Evolutionary conservation across 2,888 invertebrate genomes (phyloP).

Genomic region (Drosophila flavopinicola): DNA sequence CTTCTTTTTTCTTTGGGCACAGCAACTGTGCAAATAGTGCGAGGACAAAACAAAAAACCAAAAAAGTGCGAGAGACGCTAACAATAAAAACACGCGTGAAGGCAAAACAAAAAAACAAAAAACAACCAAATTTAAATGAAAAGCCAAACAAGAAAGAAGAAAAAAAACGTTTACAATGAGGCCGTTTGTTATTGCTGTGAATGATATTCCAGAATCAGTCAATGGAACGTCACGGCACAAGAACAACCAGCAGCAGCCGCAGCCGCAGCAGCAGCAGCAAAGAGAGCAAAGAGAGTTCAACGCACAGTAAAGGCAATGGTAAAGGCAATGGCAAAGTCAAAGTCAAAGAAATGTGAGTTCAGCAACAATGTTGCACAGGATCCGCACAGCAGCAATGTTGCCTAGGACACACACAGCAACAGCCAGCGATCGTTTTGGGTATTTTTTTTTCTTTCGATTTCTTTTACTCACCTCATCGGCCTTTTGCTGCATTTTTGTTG

Average conservation of each 20-base stretch:
- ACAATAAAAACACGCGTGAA: slow-evolving; percentile 29
- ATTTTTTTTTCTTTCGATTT: neutral
- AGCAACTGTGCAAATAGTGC: slow-evolving; percentile 66
- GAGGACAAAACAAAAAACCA: slow-evolving; percentile 42
- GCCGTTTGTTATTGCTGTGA: slow-evolving; percentile 44
- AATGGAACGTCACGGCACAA: slow-evolving; percentile 76
- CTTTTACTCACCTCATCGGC: slow-evolving; percentile 65
- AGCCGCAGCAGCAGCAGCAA: slow-evolving; percentile 16
- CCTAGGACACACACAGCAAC: slow-evolving; percentile 16
- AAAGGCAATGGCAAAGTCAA: too few species aligned
- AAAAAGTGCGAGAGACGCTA: slow-evolving; percentile 13
- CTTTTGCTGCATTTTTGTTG: slow-evolving; percentile 68
- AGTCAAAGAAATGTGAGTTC: slow-evolving; percentile 28
- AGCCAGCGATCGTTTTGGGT: slow-evolving; percentile 4
- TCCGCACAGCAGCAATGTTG: slow-evolving; percentile 31
- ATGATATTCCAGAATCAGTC: slow-evolving; percentile 66
- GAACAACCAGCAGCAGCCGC: slow-evolving; percentile 37
- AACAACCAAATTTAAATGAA: slow-evolving; percentile 64
- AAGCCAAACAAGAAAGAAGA: slow-evolving; percentile 47
- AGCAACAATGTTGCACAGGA: slow-evolving; percentile 46
- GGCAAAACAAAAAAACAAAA: slow-evolving; percentile 28
- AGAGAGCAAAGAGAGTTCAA: slow-evolving; percentile 31
- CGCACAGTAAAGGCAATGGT: slow-evolving; percentile 31
- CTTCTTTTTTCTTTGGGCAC: neutral
- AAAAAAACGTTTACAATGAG: slow-evolving; percentile 44